These are phyloP conservation scores for Troides aeacus DNA, from an alignment of 2,888 invertebrate species.

Conservation along the genomic window DNA sequence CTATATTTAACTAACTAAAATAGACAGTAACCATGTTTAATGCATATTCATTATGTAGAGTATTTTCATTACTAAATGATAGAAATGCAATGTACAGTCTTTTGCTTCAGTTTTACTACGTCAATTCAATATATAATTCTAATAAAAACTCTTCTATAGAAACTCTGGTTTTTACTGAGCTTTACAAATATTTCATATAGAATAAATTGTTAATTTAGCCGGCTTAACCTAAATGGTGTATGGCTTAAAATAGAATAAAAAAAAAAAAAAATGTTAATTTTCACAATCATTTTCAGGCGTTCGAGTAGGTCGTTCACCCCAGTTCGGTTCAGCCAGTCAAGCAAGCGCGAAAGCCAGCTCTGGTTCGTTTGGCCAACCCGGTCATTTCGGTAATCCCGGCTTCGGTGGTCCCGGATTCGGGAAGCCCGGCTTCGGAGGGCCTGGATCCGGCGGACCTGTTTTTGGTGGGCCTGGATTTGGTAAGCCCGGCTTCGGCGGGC, in stretches of 20 bases:
- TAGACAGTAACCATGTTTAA: neutral
- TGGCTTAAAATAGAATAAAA: too few species aligned
- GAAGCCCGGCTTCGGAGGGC: slow-evolving; percentile 7
- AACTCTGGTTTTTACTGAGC: too few species aligned
- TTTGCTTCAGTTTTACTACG: too few species aligned
- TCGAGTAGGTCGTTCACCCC: slow-evolving; percentile 46
- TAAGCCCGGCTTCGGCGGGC: slow-evolving; percentile 2
- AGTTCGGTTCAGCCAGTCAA: slow-evolving; percentile 44
- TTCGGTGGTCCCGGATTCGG: slow-evolving; percentile 12
- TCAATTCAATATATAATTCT: too few species aligned
- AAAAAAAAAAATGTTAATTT: neutral
- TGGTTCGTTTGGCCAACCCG: neutral
- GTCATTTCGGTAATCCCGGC: neutral
- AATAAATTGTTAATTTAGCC: neutral
- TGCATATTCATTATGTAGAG: too few species aligned
- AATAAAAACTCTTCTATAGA: too few species aligned
- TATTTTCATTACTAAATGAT: too few species aligned
- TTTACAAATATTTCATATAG: too few species aligned
- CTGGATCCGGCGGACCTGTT: slow-evolving; percentile 2
- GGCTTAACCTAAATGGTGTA: too few species aligned
- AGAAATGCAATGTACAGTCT: too few species aligned
- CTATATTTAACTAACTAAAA: neutral
- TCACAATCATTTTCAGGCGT: slow-evolving; percentile 37
- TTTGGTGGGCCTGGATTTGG: slow-evolving; percentile 1
- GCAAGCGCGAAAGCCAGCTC: slow-evolving; percentile 42